phyloP scores from a whole-genome alignment of 2,888 invertebrate species.

The Ashinkailepas kermadecensis region DNA sequence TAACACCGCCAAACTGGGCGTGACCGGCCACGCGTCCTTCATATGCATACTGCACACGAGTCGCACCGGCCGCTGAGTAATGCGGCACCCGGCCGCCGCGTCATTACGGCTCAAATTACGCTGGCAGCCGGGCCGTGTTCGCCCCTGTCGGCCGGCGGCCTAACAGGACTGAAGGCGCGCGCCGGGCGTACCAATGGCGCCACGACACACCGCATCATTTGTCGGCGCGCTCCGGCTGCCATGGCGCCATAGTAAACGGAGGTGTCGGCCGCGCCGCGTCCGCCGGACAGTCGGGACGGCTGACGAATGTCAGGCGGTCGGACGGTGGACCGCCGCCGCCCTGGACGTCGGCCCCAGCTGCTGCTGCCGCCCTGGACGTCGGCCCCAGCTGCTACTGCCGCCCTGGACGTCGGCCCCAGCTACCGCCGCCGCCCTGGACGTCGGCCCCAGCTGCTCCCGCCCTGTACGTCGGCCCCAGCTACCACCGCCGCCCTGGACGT shows the following conservation, averaged over 20 bases:
- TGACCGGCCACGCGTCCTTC: not conserved
- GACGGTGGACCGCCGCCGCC: not conserved
- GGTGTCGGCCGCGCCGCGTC: not conserved
- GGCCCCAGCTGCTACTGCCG: too few species aligned
- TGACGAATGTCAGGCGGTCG: not conserved
- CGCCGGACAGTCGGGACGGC: not conserved
- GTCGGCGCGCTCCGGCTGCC: not conserved
- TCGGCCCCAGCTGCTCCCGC: too few species aligned
- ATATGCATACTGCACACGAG: slow-evolving; percentile 2
- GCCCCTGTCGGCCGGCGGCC: not conserved
- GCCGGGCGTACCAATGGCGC: not conserved
- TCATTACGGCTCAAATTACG: slow-evolving; percentile 12
- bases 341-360: too few species aligned
- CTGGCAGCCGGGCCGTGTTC: not conserved
- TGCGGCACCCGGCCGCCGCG: not conserved
- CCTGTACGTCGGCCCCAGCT: too few species aligned
- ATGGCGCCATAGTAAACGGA: slow-evolving; percentile 3
- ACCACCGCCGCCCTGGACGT: too few species aligned
- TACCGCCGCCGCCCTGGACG: too few species aligned
- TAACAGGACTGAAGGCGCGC: slow-evolving; percentile 5
- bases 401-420: too few species aligned
- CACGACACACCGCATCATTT: not conserved
- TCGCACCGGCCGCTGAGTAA: not conserved
- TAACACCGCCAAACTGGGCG: not conserved
- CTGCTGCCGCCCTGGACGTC: too few species aligned